Percentiles rank a stretch among this genome's conserved stretches.
Conservation (phyloP, 2,888 invertebrate species). For the Lasius platythorax region DNA sequence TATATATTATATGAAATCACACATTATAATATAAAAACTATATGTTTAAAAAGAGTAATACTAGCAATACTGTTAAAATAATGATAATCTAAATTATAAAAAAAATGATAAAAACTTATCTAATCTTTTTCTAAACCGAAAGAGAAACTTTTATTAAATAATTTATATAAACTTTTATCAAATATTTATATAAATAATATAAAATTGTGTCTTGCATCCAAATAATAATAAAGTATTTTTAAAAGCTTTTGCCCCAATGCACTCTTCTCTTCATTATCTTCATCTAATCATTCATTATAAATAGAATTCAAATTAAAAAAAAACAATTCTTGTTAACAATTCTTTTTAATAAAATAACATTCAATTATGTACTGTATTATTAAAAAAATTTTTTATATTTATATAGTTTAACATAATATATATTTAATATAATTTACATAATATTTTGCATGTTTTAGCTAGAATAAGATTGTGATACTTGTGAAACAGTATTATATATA, state of each 20-base stretch:
- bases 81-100: neutral
- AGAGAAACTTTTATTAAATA: neutral
- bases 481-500: slow-evolving; percentile 15
- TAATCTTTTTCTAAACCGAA: neutral
- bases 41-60: neutral
- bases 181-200: slow-evolving; percentile 6
- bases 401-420: neutral
- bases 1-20: neutral
- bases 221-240: slow-evolving; percentile 20
- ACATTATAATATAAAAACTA: neutral
- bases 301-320: neutral
- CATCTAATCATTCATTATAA: slow-evolving; percentile 7
- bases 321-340: too few species aligned
- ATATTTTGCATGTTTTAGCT: slow-evolving; percentile 3
- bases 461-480: slow-evolving; percentile 2
- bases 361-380: neutral
- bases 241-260: slow-evolving; percentile 63
- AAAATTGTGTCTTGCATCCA: slow-evolving; percentile 26
- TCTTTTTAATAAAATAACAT: neutral
- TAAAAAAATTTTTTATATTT: neutral
- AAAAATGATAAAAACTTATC: neutral
- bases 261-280: slow-evolving; percentile 60
- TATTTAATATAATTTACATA: neutral
- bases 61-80: neutral
- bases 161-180: neutral